These are phyloP conservation scores for Symphodus melops DNA, from an alignment of 2,113 vertebrate genomes.

Conservation along the genomic window DNA sequence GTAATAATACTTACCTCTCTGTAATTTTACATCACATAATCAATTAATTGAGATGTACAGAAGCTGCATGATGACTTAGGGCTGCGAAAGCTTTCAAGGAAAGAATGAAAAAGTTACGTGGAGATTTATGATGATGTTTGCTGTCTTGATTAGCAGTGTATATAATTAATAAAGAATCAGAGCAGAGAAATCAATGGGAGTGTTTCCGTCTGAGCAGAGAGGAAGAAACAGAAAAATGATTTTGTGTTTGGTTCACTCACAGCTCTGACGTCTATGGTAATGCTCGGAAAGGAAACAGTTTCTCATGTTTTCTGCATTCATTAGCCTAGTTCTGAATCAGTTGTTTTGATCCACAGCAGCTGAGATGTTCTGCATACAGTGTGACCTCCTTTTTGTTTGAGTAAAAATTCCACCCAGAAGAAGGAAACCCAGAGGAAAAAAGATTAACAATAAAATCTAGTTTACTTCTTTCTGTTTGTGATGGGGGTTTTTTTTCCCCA, in stretches of 20 bases:
- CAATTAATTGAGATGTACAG: conserved; percentile 2
- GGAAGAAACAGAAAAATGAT: conserved; percentile 23
- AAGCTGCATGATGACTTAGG: conserved; percentile 10
- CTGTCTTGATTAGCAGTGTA: conserved; percentile 31
- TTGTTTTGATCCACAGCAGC: conserved; percentile 53
- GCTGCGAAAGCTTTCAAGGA: background rate
- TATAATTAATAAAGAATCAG: conserved; percentile 31
- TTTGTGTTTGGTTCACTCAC: conserved; percentile 23
- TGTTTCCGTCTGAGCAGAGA: conserved; percentile 20
- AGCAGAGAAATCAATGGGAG: conserved; percentile 28
- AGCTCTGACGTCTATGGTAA: conserved; percentile 25
- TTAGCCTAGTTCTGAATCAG: conserved; percentile 62
- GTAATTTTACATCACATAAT: conserved; percentile 3
- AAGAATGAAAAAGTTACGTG: background rate
- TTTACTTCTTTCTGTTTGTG: background rate
- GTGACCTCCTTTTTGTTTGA: conserved; percentile 60
- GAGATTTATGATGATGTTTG: conserved; percentile 10
- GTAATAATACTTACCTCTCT: background rate
- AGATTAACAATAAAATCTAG: background rate
- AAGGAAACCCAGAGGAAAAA: conserved; percentile 10
- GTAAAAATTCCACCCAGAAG: conserved; percentile 31
- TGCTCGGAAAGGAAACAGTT: conserved; percentile 19
- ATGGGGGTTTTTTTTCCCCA: background rate
- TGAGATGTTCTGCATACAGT: conserved; percentile 39
- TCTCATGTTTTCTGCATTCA: conserved; percentile 50